phyloP scores from a whole-genome alignment of 2,113 vertebrate genomes.

The Apodemus sylvaticus region DNA sequence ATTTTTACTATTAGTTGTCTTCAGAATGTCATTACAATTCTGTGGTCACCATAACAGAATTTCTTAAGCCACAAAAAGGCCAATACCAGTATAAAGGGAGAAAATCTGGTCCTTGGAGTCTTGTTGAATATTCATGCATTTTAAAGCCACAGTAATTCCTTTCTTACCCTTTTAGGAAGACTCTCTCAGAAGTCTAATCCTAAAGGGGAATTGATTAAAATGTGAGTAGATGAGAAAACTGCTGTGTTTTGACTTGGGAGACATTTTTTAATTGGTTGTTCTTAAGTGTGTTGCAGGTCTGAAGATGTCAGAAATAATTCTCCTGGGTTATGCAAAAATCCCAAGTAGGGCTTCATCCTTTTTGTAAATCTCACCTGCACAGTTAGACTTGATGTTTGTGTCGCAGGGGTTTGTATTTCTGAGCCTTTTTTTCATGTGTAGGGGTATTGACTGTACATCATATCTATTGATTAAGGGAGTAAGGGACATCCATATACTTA shows the following conservation, averaged over 20 bases:
- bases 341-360: constrained; percentile 32
- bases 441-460: constrained; percentile 87
- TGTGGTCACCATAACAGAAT: not conserved
- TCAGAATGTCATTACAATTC: not conserved
- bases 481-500: constrained; percentile 82
- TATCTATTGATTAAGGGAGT: constrained; percentile 87
- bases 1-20: not conserved
- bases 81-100: not conserved
- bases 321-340: constrained; percentile 18
- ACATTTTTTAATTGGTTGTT: not conserved
- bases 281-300: constrained; percentile 20
- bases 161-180: constrained; percentile 31
- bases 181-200: constrained; percentile 41
- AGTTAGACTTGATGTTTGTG: constrained; percentile 19
- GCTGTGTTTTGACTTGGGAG: constrained; percentile 39
- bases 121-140: constrained; percentile 42
- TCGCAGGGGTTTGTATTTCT: constrained; percentile 63
- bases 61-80: constrained; percentile 33
- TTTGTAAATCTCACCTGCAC: constrained; percentile 22
- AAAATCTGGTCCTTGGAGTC: not conserved
- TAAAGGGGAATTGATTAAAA: constrained; percentile 55
- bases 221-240: not conserved
- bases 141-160: constrained; percentile 20
- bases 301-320: not conserved
- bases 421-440: constrained; percentile 64